A percentile compares a stretch with the other conserved stretches of the same genome.
phyloP scores from a whole-genome alignment of 2,888 invertebrate genomes.

The Epinotia demarniana region DNA sequence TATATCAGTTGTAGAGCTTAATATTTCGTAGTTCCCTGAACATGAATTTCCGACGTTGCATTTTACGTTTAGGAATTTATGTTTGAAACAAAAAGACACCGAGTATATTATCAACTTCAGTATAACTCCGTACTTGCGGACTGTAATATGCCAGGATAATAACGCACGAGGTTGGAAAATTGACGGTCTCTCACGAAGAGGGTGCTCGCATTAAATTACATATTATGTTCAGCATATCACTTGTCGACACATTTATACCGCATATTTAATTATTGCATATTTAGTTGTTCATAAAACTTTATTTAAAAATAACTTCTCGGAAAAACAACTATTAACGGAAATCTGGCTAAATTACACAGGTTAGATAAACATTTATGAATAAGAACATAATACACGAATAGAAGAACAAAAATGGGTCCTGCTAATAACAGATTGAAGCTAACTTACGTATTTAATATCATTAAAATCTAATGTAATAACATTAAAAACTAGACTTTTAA shows the following conservation, averaged over 20 bases:
- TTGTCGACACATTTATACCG: background rate
- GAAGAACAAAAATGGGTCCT: background rate
- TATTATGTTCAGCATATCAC: conserved; percentile 8
- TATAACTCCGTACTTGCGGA: conserved; percentile 12
- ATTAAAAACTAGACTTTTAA: background rate
- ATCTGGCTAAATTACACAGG: no score
- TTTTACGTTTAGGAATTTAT: background rate
- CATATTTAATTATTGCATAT: no score
- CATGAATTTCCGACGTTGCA: background rate
- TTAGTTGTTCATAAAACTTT: no score
- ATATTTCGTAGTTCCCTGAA: background rate
- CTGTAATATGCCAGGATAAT: conserved; percentile 9
- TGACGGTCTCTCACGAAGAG: background rate
- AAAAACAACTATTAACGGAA: no score
- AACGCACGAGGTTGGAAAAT: conserved; percentile 13
- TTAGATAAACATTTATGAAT: no score
- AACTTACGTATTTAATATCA: background rate
- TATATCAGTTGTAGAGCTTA: background rate
- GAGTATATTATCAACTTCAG: background rate
- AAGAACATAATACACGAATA: background rate
- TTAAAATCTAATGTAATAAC: background rate
- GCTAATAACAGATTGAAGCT: background rate
- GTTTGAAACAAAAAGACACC: background rate
- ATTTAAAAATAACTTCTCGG: no score
- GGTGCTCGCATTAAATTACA: conserved; percentile 21